Conservation (phyloP, 2,797 vertebrate genomes). For the Rhinichthys osculus region DNA sequence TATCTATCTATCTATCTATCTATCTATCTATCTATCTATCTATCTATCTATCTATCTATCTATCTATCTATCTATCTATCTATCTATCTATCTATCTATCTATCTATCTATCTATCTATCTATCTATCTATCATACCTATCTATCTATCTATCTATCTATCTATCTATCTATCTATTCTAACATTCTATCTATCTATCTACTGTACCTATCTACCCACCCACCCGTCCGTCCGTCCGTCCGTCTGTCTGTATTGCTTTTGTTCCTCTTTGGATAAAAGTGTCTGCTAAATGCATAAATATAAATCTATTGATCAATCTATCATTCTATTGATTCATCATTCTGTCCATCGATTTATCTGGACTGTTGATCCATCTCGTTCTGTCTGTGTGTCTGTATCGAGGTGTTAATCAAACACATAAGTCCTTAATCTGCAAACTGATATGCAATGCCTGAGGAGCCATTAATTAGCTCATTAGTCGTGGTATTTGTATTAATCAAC, state of each 20-base stretch:
- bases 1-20: no score
- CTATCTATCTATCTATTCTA: neutral
- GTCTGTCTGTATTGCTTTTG: neutral
- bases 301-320: neutral
- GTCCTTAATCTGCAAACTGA: conserved; percentile 34
- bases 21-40: no score
- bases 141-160: no score
- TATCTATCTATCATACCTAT: no score
- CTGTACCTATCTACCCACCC: neutral
- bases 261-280: no score
- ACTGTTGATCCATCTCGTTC: neutral
- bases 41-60: no score
- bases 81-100: no score
- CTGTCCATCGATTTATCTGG: neutral
- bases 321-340: neutral
- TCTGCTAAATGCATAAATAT: no score
- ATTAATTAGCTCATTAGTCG: conserved; percentile 56
- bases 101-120: no score
- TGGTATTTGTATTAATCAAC: conserved; percentile 59
- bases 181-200: neutral
- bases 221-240: neutral
- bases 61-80: no score
- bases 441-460: conserved; percentile 6
- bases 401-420: conserved; percentile 26
- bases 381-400: neutral